Base-by-base conservation (phyloP, 2,113 vertebrate species). In the Ancistrus triradiatus region DNA sequence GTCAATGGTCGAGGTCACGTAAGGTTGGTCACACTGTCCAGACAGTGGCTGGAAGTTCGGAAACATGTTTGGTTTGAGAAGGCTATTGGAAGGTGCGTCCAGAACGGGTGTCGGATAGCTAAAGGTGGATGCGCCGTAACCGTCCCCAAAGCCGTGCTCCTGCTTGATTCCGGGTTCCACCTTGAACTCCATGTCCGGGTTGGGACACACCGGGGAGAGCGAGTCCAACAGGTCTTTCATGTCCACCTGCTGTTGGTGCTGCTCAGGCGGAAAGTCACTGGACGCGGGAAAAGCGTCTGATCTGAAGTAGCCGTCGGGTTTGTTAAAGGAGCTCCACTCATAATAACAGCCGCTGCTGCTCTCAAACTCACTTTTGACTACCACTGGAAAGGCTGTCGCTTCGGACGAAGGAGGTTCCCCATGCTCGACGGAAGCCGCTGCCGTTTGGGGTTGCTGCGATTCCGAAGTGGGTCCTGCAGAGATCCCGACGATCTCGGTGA, bases 401-500 rank as follows among this genome's bases (percentile, higher is more conserved):
- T 93, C 94, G 2, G 86, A 82, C 2, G 86, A 82, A 66, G 86
- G 85, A 51, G 91, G 92, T 52, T 95, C 92, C 15, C 24, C 31
- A 76, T 70, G 71, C 90, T 92, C 83, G 65, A 0, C 87, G 73
- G 5, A 84, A 35, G 63, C 88, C 91, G 28, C 78, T 35, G 1
- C 86, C 59, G 18, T 85, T 88, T 7, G 86, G 70, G 73, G 90
- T 18, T 85, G 87, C 44, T 87, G 87, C 63, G 84, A 82, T 58
- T 97, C 92, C 0, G 91, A 83, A 33, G 91, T 77, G 1, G 93
- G 79, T 71, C 93, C 87, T 0, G 95, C 91, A 2, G 95, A 93
- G 64, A 97, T 91, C 35, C 95, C 95, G 60, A 98, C 85, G 65
- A 98, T 97, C 55, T 95, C 95, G 0, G 94, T 96, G 89, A 98